A percentile compares a stretch with the other conserved stretches of the same genome.
phyloP scores from a whole-genome alignment of 1,140 invertebrate genomes.

The Heliconius nattereri region DNA sequence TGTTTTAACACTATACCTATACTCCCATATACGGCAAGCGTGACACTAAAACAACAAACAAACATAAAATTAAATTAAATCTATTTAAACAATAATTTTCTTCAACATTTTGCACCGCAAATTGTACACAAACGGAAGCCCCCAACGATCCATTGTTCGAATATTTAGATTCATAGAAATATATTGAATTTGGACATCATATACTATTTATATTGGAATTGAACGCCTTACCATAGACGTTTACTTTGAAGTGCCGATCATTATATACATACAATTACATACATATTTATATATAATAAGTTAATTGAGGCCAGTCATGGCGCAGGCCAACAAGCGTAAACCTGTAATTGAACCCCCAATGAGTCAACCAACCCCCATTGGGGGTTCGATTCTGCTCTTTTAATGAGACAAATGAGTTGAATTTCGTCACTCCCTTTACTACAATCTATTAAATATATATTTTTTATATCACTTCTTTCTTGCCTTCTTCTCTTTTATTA shows the following conservation, averaged over 20 bases:
- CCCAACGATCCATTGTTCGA: slow-evolving; percentile 63
- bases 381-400: not conserved
- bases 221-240: slow-evolving; percentile 23
- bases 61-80: not conserved
- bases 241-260: slow-evolving; percentile 31
- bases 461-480: too few species aligned
- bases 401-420: not conserved
- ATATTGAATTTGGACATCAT: slow-evolving; percentile 54
- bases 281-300: not conserved
- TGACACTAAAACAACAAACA: too few species aligned
- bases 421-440: not conserved
- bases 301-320: too few species aligned
- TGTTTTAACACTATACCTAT: too few species aligned
- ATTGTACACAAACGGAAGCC: slow-evolving; percentile 50
- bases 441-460: not conserved
- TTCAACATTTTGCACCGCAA: not conserved
- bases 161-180: slow-evolving; percentile 61
- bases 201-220: slow-evolving; percentile 22
- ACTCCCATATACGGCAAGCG: too few species aligned
- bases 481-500: too few species aligned
- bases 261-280: not conserved
- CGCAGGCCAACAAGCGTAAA: too few species aligned
- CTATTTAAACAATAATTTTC: not conserved
- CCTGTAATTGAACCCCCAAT: too few species aligned
- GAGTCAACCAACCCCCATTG: too few species aligned